Evolutionary conservation across 2,113 vertebrate genomes (phyloP), one percentile per base, ranked within the genome.

Genomic region (Tamias sibiricus): DNA sequence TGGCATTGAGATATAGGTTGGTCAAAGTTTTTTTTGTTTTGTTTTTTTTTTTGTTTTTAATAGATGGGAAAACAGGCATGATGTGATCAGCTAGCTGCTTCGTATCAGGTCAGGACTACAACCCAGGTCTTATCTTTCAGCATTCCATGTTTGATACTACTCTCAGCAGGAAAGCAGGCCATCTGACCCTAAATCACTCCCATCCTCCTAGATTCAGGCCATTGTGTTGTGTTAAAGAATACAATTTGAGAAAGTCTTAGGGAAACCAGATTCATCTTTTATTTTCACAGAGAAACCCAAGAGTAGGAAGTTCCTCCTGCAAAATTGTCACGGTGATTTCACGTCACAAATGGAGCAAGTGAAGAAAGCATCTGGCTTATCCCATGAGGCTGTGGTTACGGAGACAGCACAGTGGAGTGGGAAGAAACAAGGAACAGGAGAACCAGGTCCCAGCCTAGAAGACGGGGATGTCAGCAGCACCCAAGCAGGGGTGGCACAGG

Each of bases 201-300:
- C 64, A 26, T 40, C 40, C 72, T 24, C 71, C 69, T 44, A 26
- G 75, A 52, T 32, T 91, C 16, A 16, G 89, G 37, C 79, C 82
- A 49, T 59, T 42, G 5, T 4, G 19, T 6, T 17, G 8, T 13
- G 52, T 12, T 69, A 68, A 96, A 90, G 66, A 93, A 96, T 8
- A 84, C 69, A 59, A 24, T 28, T 37, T 13, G 47, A 76, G 24
- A 32, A 84, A 64, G 62, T 64, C 44, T 22, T 44, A 20, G 37
- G 79, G 89, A 68, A 95, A 54, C n/a, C 75, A 92, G 80, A 80
- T 47, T 66, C 14, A 3, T 69, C 44, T 90, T 98, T 98, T 97
- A 97, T 97, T 97, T 97, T 82, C 69, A 81, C 44, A 54, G 76
- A 87, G 52, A 92, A 87, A 93, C 52, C 72, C 42, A 52, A 83